A percentile compares a stretch with the other conserved stretches of the same genome.
Evolutionary conservation across 1,140 invertebrate genomes (phyloP).

Genomic region (Ditylenchus dipsaci): DNA sequence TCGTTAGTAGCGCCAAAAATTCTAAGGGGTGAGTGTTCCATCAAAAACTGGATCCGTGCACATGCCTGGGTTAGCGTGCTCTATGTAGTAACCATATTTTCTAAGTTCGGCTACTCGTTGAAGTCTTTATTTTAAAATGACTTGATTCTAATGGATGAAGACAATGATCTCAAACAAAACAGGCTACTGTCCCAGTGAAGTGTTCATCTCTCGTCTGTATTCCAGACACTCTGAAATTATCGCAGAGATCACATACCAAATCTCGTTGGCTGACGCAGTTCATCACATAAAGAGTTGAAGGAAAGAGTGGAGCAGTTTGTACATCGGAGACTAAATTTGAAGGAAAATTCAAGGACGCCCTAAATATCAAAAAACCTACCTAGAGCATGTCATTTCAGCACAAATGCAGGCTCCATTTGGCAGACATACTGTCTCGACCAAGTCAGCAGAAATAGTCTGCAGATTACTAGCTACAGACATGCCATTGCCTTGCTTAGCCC

Average conservation of each 20-base stretch:
- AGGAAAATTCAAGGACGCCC: background rate
- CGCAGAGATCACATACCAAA: conserved; percentile 21
- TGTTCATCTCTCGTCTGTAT: too few relatives aligned
- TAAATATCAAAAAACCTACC: background rate
- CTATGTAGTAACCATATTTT: too few relatives aligned
- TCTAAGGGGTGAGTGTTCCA: too few relatives aligned
- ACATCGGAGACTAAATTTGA: conserved; percentile 22
- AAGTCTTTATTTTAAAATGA: too few relatives aligned
- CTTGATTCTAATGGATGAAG: too few relatives aligned
- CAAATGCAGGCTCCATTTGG: conserved; percentile 41
- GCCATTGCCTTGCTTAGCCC: background rate
- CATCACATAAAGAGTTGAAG: conserved; percentile 29
- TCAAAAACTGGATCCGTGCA: too few relatives aligned
- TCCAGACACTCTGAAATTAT: too few relatives aligned
- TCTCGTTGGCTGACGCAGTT: conserved; percentile 18
- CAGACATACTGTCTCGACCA: conserved; percentile 38
- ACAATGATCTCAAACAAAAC: too few relatives aligned
- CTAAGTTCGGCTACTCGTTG: too few relatives aligned
- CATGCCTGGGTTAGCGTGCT: too few relatives aligned
- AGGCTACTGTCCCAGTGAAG: too few relatives aligned
- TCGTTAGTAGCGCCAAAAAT: too few relatives aligned
- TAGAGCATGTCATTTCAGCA: conserved; percentile 32
- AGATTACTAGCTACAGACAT: conserved; percentile 10
- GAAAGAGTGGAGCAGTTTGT: conserved; percentile 26
- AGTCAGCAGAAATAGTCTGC: background rate